Base-by-base conservation (phyloP, 2,797 vertebrate species). In the Lemur catta region DNA sequence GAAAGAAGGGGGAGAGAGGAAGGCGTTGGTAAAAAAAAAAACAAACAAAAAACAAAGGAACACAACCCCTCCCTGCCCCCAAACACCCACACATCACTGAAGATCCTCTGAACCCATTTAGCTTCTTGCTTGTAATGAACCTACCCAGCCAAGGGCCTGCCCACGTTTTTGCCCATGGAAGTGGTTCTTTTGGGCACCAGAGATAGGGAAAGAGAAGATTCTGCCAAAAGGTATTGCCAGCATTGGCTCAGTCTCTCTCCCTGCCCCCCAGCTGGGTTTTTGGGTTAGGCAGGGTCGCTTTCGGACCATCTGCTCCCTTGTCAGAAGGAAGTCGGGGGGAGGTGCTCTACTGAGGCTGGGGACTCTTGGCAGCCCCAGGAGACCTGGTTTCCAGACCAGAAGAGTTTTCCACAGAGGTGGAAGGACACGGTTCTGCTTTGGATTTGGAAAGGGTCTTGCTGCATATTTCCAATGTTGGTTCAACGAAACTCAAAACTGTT, bases 401-500 rank as follows among this genome's bases (percentile, higher is more conserved):
- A 91, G 92, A 84, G 87, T 91, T 96, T 97, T 69, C 96, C 89
- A 95, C 59, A 82, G 93, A 95, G 80, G 93, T 97, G 46, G 95
- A 94, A 96, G 94, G 95, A 96, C 76, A 95, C 0, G 38, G 50
- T 97, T 96, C 95, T 97, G 95, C 94, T 97, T 97, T 95, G 84
- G 93, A 96, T 97, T 97, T 96, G 89, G 95, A 92, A 93, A 89
- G 69, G 71, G 76, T 84, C 91, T 97, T 96, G 87, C 67, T 90
- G 90, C 81, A 96, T 95, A 97, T 96, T 97, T 97, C 91, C 94
- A 96, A 91, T 94, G 81, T 96, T 89, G 69, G 91, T 97, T 97
- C 97, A 96, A 95, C 11, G 89, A 97, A 97, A 97, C 89, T 96
- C 93, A 96, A 97, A 96, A 94, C 95, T 86, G 46, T 94, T 92